Evolutionary conservation across 2,888 invertebrate species (phyloP).

Genomic region (Mesopsocus fuscifrons): DNA sequence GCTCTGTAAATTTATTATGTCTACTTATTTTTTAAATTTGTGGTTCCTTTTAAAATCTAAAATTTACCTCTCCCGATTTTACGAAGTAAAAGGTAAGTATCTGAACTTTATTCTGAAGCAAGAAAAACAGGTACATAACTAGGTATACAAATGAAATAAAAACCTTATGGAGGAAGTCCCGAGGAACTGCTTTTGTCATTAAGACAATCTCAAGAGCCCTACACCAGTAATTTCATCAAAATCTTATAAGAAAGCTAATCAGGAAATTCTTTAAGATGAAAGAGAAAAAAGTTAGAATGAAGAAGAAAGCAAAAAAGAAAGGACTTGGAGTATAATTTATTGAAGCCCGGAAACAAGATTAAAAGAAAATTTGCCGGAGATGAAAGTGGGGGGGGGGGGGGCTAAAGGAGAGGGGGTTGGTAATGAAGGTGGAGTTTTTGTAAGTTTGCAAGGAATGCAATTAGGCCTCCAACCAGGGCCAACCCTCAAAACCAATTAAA

Average conservation of each 20-base stretch:
- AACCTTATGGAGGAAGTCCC: too few species aligned
- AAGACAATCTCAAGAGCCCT: not conserved
- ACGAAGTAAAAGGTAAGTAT: too few species aligned
- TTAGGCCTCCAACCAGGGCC: too few species aligned
- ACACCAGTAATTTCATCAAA: not conserved
- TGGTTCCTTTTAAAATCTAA: too few species aligned
- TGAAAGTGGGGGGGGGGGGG: not conserved
- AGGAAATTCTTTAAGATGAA: not conserved
- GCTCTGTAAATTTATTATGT: too few species aligned
- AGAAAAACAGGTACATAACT: too few species aligned
- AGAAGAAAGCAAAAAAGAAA: constrained; percentile 1
- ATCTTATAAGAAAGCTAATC: constrained; percentile 10
- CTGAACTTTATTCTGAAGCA: too few species aligned
- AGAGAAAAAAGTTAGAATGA: constrained; percentile 5
- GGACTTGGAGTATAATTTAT: constrained; percentile 8
- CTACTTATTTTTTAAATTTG: too few species aligned
- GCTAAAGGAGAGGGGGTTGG: not conserved
- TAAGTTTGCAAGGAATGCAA: too few species aligned
- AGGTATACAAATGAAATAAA: too few species aligned
- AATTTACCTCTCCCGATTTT: too few species aligned
- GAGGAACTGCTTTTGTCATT: not conserved
- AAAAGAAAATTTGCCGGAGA: constrained; percentile 3
- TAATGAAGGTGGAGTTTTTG: not conserved
- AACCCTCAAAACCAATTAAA: too few species aligned
- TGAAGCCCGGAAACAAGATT: constrained; percentile 9